Base-by-base conservation (phyloP, 2,113 vertebrate species). In the Condylura cristata region DNA sequence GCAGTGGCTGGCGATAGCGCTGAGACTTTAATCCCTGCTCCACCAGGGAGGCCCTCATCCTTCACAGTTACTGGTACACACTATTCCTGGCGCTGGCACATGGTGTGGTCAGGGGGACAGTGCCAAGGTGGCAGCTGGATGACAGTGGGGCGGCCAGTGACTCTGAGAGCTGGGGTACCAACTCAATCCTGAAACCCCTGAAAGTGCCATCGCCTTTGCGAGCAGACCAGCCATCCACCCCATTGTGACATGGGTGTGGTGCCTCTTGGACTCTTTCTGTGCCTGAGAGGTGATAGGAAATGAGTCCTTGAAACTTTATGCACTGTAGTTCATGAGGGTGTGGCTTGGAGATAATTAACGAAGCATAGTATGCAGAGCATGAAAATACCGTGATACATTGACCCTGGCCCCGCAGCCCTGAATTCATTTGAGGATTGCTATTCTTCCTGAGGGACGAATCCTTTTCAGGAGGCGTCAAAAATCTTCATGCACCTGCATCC, bases 351-450 rank as follows among this genome's bases (percentile, higher is more conserved):
- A 4, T 17, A 28, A 24, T 1, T 1, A 24, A 20, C 6, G 12
- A 4, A 39, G 53, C 0, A 0, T 24, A 16, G 30, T 37, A 6
- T 32, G 51, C 30, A 30, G 39, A n/a, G 18, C 26, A 12, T 0
- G 61, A 71, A 24, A 22, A 16, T 4, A 0, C 30, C 51, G 65
- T 11, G 20, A 37, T 18, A 6, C 18, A 34, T 24, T 75, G 30
- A 61, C 5, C 26, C 13, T 44, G 39, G 60, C 28, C 3, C 22
- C 30, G 28, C 32, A n/a, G 10, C 30, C 17, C 32, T 37, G 65
- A 79, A 13, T 39, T 66, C 24, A 30, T 24, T n/a, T 74, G 87
- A 68, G 24, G 46, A 10, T 17, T 4, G 1, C 58, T 28, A 13
- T 58, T 68, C 11, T 46, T 58, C 20, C 63, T 61, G 4, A 20